Evolutionary conservation across 2,797 vertebrate species (phyloP).

Genomic region (Rhinatrema bivittatum): DNA sequence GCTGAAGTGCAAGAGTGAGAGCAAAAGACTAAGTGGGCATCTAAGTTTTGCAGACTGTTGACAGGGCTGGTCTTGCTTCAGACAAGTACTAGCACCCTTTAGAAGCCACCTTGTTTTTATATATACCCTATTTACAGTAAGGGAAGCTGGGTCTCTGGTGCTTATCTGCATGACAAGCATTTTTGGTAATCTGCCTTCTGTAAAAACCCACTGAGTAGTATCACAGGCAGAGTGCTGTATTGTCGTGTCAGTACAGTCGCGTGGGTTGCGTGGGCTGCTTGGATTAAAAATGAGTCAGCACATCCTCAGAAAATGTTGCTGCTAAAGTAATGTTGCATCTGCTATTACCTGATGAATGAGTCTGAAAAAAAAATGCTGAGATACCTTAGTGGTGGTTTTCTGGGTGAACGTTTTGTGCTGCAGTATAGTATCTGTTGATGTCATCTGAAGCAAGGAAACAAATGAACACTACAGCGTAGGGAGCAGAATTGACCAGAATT

Average conservation of each 20-base stretch:
- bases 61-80: no score
- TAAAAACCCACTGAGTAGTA: constrained; percentile 23
- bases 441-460: no score
- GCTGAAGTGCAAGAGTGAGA: no score
- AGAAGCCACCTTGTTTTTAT: constrained; percentile 29
- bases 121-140: constrained; percentile 63
- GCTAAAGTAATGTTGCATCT: constrained; percentile 32
- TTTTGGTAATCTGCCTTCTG: constrained; percentile 30
- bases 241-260: constrained; percentile 44
- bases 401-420: neutral
- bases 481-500: no score
- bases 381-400: neutral
- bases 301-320: constrained; percentile 31
- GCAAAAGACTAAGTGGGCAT: no score
- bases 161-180: constrained; percentile 44
- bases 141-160: constrained; percentile 44
- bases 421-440: no score
- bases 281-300: constrained; percentile 76
- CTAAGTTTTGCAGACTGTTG: no score
- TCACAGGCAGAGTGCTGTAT: constrained; percentile 21
- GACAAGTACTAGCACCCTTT: no score
- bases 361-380: neutral
- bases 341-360: neutral
- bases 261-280: constrained; percentile 58
- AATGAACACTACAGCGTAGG: no score